Conservation (phyloP, 2,113 vertebrate genomes). For the Percopsis transmontana region DNA sequence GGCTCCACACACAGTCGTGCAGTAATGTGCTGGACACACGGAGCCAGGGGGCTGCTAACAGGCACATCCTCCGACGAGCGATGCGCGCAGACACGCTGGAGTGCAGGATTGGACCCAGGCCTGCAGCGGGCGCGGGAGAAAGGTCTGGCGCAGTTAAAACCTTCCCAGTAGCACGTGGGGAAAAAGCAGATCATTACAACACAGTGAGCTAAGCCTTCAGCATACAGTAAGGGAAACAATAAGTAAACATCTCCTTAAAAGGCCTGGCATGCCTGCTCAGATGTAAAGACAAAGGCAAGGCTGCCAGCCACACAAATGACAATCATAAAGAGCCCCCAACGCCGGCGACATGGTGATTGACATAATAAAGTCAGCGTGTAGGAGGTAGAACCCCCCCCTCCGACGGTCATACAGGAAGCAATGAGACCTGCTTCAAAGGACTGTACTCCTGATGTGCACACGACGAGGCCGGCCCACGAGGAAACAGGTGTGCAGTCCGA, state of each 20-base stretch:
- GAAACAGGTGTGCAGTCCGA: conserved; percentile 74
- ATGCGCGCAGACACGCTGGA: conserved; percentile 42
- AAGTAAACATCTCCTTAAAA: too few relatives aligned
- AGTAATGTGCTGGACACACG: conserved; percentile 46
- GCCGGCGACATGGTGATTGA: conserved; percentile 61
- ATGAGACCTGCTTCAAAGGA: conserved; percentile 77
- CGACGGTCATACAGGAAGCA: conserved; percentile 80
- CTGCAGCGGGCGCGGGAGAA: conserved; percentile 7
- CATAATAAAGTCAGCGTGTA: conserved; percentile 51
- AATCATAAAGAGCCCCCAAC: conserved; percentile 54
- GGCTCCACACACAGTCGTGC: too few relatives aligned
- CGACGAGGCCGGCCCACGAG: conserved; percentile 58
- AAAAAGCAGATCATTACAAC: background rate
- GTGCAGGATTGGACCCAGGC: conserved; percentile 13
- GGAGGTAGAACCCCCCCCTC: conserved; percentile 57
- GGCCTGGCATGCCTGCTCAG: conserved; percentile 6
- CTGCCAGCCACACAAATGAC: conserved; percentile 31
- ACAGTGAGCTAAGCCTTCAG: background rate
- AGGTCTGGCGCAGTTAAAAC: conserved; percentile 1
- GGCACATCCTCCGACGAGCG: conserved; percentile 50
- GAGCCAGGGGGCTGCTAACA: conserved; percentile 43
- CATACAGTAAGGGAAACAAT: conserved; percentile 1
- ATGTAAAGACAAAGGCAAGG: too few relatives aligned
- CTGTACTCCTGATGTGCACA: conserved; percentile 64
- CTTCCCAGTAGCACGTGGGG: too few relatives aligned